Evolutionary conservation across 1,140 invertebrate species (phyloP), one percentile per base, ranked within the genome.

Genomic region (Saccostrea echinata): DNA sequence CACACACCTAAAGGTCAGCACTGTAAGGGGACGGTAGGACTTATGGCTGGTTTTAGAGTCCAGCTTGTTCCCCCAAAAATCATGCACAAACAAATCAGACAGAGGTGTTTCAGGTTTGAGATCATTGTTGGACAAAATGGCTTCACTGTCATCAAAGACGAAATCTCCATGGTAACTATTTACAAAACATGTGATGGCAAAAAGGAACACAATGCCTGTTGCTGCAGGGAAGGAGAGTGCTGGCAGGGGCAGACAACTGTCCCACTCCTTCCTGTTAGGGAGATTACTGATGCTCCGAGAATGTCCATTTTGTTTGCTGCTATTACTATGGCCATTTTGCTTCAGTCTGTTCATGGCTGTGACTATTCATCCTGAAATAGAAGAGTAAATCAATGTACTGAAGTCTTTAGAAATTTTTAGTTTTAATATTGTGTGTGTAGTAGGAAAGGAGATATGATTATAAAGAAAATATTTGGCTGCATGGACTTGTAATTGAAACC

Each of bases 111-210:
- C 97, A 8, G 98, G 97, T 92, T 97, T 96, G 57, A 99, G 94
- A 95, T 99, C 98, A 92, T 97, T 96, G 95, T 99, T 99, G 91
- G 98, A 98, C 95, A 98, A 97, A 93, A 99, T 98, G 24, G 98
- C 98, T 95, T 98, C 98, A 92, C 98, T 98, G 95, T 99, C 98
- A 95, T 99, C 98, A 94, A 99, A 99, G 18, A 99, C 98, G 93
- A 98, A 98, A 91, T 97, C 97, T 80, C 98, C 98, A 94, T 97
- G 95, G 53, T 98, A 95, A 83, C 96, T 96, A 85, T 94, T 94
- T 11, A 89, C 86, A 91, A 95, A 96, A 90, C 95, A 96, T 16
- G 95, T 3, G 35, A 94, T 90, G 16, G 95, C 93, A 13, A 93
- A 86, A 0, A 92, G 33, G 84, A 95, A 95, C 51, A 95, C 92